Base-by-base conservation (phyloP, 2,888 invertebrate species). In the Latrodectus hesperus region DNA sequence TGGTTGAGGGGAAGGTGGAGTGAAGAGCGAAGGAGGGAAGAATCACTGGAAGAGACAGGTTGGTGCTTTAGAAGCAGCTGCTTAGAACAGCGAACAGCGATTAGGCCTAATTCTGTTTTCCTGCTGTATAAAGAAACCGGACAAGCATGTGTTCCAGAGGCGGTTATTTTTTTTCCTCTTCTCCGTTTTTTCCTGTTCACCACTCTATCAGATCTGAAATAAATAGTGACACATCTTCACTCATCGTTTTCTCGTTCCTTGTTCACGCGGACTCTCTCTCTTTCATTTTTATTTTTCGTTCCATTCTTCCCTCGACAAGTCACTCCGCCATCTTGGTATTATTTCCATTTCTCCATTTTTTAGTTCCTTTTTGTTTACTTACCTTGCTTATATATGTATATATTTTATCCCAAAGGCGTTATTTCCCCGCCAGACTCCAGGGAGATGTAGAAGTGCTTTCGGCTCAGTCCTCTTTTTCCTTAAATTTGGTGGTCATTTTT, bases 81-180 rank as follows among this genome's bases (percentile, higher is more conserved):
- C 76, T 76, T 26, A 65, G 72, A 84, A 65, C 76, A 72, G 71
- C 72, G 77, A 81, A 86, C 81, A 81, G 76, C 86, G 86, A 81
- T 86, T 86, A 86, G 86, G 86, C 86, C 86, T 81, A 86, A 86
- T 86, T 86, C 81, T 72, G 26, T 65, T 77, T 81, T 81, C 38
- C 77, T 77, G 86, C 86, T 86, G 86, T 86, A 86, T 86, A 86
- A 86, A 86, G 86, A 86, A 86, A 86, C 86, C 86, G 86, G 86
- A 86, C 86, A 86, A 67, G 86, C 86, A 68, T 81, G 81, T 86
- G 86, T 86, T 86, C 81, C 65, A 10, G 17, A 49, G 79, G 67
- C 79, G 64, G 74, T 82, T 82, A 74, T 78, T 70, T 68, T 38
- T 26, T 60, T 38, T 49, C 8, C 16, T 17, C 16, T 16, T 51